Percentiles rank a stretch among this genome's conserved stretches.
Conservation (phyloP, 2,113 vertebrate genomes). For the Pteruthius melanotis region DNA sequence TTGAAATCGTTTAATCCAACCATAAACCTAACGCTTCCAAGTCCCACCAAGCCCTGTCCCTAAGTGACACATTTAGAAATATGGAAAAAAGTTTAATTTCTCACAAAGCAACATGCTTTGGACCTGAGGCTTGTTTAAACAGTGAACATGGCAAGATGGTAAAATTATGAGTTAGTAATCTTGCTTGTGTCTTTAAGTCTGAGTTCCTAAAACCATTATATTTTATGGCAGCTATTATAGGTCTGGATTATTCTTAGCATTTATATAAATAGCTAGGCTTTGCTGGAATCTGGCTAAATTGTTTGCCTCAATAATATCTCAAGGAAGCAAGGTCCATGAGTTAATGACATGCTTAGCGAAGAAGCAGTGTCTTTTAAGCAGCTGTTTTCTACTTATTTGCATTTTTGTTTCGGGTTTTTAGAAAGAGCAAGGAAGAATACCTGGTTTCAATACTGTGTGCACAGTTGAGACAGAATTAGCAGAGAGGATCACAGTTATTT, state of each 20-base stretch:
- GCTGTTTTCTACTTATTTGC: not conserved
- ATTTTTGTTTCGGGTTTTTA: not conserved
- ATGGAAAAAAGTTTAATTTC: not conserved
- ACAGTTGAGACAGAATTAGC: not conserved
- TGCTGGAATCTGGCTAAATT: not conserved
- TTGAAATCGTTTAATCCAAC: not conserved
- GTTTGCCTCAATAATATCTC: not conserved
- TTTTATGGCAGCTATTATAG: not conserved
- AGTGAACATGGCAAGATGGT: not conserved
- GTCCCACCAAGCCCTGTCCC: not conserved
- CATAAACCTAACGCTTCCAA: not conserved
- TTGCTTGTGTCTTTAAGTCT: not conserved
- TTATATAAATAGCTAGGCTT: not conserved
- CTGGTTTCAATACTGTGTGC: not conserved
- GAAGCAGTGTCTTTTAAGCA: not conserved
- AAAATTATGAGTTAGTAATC: not conserved
- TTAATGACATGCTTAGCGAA: conserved; percentile 5
- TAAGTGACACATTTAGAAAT: not conserved
- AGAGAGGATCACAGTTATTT: not conserved
- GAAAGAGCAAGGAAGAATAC: not conserved
- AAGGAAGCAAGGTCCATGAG: not conserved
- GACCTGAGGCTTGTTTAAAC: not conserved
- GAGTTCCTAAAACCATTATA: not conserved
- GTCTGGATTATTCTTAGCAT: not conserved
- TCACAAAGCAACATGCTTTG: not conserved